These are phyloP conservation scores for Osmoderma eremita DNA, from an alignment of 2,888 invertebrate species.

Conservation along the genomic window DNA sequence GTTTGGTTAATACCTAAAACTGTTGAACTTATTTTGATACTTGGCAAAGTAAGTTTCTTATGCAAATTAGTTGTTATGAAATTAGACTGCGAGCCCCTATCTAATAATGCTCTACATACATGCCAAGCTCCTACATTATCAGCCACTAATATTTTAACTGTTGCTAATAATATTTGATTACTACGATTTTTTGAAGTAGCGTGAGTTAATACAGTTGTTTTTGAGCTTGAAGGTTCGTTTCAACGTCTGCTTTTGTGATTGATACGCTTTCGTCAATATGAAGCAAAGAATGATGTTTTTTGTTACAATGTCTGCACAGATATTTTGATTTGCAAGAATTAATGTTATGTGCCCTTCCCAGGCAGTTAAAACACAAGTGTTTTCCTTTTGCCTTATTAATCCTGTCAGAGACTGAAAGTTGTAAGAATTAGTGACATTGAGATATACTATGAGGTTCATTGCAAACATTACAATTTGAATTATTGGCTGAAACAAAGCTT, in stretches of 20 bases:
- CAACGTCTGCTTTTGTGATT: neutral
- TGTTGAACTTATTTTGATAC: neutral
- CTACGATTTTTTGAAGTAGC: neutral
- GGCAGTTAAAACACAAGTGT: conserved; percentile 48
- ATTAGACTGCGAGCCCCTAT: conserved; percentile 1
- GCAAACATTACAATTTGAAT: conserved; percentile 40
- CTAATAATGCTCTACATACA: neutral
- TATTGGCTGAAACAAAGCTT: too few relatives aligned
- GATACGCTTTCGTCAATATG: neutral
- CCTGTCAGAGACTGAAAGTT: conserved; percentile 27
- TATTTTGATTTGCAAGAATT: conserved; percentile 42
- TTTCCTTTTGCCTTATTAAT: conserved; percentile 39
- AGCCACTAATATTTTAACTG: neutral
- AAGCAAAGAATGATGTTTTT: conserved; percentile 27
- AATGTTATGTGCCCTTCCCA: conserved; percentile 42
- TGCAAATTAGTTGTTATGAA: conserved; percentile 7
- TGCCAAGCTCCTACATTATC: neutral
- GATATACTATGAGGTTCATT: conserved; percentile 44
- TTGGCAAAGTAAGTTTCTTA: neutral
- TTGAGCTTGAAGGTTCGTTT: neutral
- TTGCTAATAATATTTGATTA: neutral
- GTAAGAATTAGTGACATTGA: conserved; percentile 41
- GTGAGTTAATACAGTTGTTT: neutral
- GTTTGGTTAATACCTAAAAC: neutral
- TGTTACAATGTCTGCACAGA: conserved; percentile 45